Percentiles rank a stretch among this genome's conserved stretches.
phyloP scores from a whole-genome alignment of 1,140 invertebrate species.

The Bombus turneri region DNA sequence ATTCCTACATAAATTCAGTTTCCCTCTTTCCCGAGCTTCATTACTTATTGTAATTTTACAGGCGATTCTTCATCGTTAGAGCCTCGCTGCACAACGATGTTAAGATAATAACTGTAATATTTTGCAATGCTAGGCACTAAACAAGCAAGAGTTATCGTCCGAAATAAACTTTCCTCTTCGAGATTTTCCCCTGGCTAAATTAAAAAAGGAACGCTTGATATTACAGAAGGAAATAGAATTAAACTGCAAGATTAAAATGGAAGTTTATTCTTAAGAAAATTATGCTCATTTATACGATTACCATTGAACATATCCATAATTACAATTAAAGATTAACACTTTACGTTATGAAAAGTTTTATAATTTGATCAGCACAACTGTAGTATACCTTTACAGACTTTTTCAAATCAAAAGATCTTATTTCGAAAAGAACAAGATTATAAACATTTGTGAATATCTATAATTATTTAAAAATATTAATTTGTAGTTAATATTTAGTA shows the following conservation, averaged over 20 bases:
- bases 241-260: too few species aligned
- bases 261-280: too few species aligned
- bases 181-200: background rate
- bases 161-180: background rate
- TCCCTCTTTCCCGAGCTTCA: background rate
- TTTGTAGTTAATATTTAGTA: too few species aligned
- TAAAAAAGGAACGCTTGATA: background rate
- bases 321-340: too few species aligned
- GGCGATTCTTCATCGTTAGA: conserved; percentile 30
- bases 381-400: background rate
- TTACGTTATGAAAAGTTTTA: too few species aligned
- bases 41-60: conserved; percentile 35
- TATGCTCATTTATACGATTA: too few species aligned
- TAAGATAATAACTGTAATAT: conserved; percentile 37
- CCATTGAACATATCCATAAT: too few species aligned
- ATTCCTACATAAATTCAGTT: conserved; percentile 16
- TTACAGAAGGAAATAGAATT: background rate
- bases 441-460: background rate
- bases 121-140: conserved; percentile 8
- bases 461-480: too few species aligned
- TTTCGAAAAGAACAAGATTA: background rate
- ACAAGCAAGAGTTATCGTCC: conserved; percentile 2
- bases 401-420: background rate
- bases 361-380: too few species aligned
- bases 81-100: conserved; percentile 16